A percentile compares a stretch with the other conserved stretches of the same genome.
Conservation (phyloP, 2,113 vertebrate genomes). For the Lophius piscatorius region DNA sequence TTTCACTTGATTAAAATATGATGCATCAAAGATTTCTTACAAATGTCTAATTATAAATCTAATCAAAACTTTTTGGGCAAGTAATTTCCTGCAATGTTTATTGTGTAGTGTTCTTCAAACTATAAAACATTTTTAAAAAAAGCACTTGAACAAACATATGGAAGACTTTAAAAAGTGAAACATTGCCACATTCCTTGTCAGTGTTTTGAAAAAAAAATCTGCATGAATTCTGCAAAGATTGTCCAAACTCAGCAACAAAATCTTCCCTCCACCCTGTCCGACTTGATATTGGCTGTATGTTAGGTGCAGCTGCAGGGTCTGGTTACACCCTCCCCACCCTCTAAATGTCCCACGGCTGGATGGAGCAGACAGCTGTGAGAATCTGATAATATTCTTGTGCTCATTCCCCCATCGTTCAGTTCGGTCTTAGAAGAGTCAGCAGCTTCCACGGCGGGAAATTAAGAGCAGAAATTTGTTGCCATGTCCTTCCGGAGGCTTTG, state of each 20-base stretch:
- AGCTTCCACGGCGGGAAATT: conserved; percentile 13
- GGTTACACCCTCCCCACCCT: conserved; percentile 79
- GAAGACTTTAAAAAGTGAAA: conserved; percentile 1
- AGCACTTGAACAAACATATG: neutral
- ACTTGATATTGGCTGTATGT: conserved; percentile 57
- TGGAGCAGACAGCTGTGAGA: conserved; percentile 70
- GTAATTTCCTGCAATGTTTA: too few species aligned
- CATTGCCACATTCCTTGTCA: neutral
- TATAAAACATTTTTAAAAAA: neutral
- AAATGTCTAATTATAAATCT: neutral
- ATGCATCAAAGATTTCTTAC: too few species aligned
- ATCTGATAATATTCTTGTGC: conserved; percentile 56
- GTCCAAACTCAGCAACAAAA: conserved; percentile 51
- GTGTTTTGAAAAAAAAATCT: conserved; percentile 18
- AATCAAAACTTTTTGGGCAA: too few species aligned
- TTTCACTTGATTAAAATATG: conserved; percentile 21
- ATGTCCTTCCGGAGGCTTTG: conserved; percentile 68
- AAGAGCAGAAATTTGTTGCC: neutral
- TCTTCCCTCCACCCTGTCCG: conserved; percentile 72
- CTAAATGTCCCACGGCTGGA: conserved; percentile 62
- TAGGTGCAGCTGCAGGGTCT: conserved; percentile 75
- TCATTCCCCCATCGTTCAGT: conserved; percentile 52
- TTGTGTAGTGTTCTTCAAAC: too few species aligned
- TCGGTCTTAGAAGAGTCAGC: conserved; percentile 32
- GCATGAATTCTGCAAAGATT: conserved; percentile 42